Evolutionary conservation across 2,797 vertebrate genomes (phyloP).

Genomic region (Fistularia tabacaria): DNA sequence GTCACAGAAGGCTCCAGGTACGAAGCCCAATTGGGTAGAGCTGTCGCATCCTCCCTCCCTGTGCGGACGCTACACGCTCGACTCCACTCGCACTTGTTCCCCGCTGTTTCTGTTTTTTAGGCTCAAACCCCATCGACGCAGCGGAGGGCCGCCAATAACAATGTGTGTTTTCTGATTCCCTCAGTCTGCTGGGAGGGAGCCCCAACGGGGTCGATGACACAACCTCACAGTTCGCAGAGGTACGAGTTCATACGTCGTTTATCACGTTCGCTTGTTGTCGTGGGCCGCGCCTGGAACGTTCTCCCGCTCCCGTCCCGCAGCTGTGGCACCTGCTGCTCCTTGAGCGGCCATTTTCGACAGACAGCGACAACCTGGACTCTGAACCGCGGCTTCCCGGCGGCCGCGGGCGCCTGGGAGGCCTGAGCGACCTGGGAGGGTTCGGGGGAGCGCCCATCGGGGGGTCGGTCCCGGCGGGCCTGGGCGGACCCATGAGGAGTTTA

Average conservation of each 20-base stretch:
- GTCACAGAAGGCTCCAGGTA: slow-evolving; percentile 97
- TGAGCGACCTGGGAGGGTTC: slow-evolving; percentile 67
- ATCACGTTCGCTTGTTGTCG: not conserved
- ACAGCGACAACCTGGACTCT: slow-evolving; percentile 79
- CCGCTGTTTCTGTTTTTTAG: too few relatives aligned
- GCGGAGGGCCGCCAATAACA: slow-evolving; percentile 9
- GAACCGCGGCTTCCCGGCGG: slow-evolving; percentile 83
- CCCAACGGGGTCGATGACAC: slow-evolving; percentile 81
- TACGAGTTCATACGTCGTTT: slow-evolving; percentile 49
- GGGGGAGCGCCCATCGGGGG: slow-evolving; percentile 69
- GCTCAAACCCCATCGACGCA: too few relatives aligned
- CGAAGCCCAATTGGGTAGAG: not conserved
- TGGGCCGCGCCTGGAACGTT: not conserved
- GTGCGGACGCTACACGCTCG: too few relatives aligned
- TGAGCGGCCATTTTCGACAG: slow-evolving; percentile 82
- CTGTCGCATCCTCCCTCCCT: too few relatives aligned
- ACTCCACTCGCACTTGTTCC: too few relatives aligned
- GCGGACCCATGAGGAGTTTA: slow-evolving; percentile 66
- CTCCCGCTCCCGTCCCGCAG: slow-evolving; percentile 51
- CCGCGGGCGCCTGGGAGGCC: slow-evolving; percentile 55
- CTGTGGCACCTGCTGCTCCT: slow-evolving; percentile 85
- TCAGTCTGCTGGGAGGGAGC: slow-evolving; percentile 87
- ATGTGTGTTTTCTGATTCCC: slow-evolving; percentile 46
- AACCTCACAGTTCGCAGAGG: slow-evolving; percentile 91
- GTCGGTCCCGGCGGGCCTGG: slow-evolving; percentile 72